Base-by-base conservation (phyloP, 2,113 vertebrate species). In the Nothocercus julius region DNA sequence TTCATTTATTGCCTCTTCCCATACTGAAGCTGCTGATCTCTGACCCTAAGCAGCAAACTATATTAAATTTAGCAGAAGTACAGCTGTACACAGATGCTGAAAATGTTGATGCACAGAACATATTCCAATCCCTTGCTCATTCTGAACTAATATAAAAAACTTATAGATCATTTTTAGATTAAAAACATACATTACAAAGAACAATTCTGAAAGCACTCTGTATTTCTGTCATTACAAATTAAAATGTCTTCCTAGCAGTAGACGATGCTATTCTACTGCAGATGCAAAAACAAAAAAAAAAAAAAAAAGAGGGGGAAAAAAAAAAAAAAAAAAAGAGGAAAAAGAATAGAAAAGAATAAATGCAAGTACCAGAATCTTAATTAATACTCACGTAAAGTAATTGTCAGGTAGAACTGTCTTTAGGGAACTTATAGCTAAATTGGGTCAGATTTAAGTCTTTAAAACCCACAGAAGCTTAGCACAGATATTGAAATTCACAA, bases 1-100 rank as follows among this genome's bases (percentile, higher is more conserved):
- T 82, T 61, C 85, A 67, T 72, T 68, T 96, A 91, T 96, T 90
- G 75, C 94, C 90, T 91, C 92, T 95, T 92, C 96, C 95, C 78
- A 84, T 97, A 97, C 97, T 97, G 96, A 94, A 97, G 91, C 53
- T 87, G 89, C 95, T 97, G 96, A 97, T 95, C 96, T 97, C 93
- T 94, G 96, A 93, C 72, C 85, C 84, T 69, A 62, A 80, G 81
- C 68, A 90, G 56, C 67, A 94, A 95, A 80, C 63, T 62, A 36
- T 53, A 83, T 53, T 82, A 77, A 95, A 85, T 78, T 85, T 58
- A 87, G 81, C 62, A 85, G 51, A 90, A 69, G 59, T 79, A 34
- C 11, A 75, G 80, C 53, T 74, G n/a, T 62, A 87, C 63, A 69
- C 12, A 64, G 83, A 74, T 83, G 78, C 73, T 84, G 82, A 85